A percentile compares a stretch with the other conserved stretches of the same genome.
These are phyloP conservation scores for Eurystomus glaucurus DNA, from an alignment of 2,797 vertebrate genomes.

Conservation along the genomic window DNA sequence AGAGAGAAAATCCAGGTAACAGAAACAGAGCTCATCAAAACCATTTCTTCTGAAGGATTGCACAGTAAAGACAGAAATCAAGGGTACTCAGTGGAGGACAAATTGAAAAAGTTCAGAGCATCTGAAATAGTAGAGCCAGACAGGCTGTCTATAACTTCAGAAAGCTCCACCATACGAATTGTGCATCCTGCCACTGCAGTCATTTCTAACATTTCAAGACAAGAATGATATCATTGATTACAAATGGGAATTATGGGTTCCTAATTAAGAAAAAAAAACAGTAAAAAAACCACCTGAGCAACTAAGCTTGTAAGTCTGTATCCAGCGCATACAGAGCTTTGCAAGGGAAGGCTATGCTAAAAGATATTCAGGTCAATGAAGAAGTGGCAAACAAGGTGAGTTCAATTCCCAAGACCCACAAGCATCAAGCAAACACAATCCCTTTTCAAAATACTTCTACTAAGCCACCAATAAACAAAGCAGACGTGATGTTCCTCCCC, in stretches of 20 bases:
- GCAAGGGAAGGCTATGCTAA: accelerated
- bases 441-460: not conserved
- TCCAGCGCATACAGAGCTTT: not conserved
- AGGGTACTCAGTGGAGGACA: not conserved
- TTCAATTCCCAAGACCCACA: not conserved
- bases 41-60: not conserved
- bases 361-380: not conserved
- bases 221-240: accelerated
- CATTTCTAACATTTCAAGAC: no score
- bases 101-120: not conserved
- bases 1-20: not conserved
- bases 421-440: not conserved
- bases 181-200: not conserved
- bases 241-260: not conserved
- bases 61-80: not conserved
- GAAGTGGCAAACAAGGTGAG: not conserved
- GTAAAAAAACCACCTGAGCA: not conserved
- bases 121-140: not conserved
- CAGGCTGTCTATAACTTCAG: not conserved
- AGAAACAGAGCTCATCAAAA: not conserved
- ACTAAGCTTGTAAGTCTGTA: not conserved
- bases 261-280: not conserved
- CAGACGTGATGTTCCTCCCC: not conserved
- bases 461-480: not conserved
- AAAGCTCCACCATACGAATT: not conserved